Base-by-base conservation (phyloP, 2,888 invertebrate genomes). In the Diarsia mendica region DNA sequence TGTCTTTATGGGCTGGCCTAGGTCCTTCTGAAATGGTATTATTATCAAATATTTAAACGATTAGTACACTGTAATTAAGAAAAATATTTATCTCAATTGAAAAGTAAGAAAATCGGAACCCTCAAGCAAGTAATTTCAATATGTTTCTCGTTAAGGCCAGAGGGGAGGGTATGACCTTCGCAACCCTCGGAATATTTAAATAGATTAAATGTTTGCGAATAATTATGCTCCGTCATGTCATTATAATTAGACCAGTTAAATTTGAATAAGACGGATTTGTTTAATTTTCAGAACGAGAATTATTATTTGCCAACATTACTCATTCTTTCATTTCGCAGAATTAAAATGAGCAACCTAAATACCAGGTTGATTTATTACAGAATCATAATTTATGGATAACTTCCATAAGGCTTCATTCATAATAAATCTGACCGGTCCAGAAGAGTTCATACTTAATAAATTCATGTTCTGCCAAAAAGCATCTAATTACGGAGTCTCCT, bases 1-100 rank as follows among this genome's bases (percentile, higher is more conserved):
- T 99, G 93, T 99, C 99, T 91, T 99, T 99, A 93, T 99, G 98
- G 60, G 98, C 98, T 44, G 99, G 99, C 84, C 99, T 97, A 23
- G 99, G 99, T 82, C 99, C 99, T 95, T 99, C 99, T 99, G 95
- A 20, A 96, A 96, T 83, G 15, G 2, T 0, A 67, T 15, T 15
- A 64, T 53, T 6, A 33, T 11, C 13, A 65, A 20, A 20, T 20
- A 39, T 63, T 15, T 8, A n/a, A 63, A 61, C 20, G 6, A 44
- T 63, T 3, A 63, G 6, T 8, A 15, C 5, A 13, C 13, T 44
- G 2, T n/a, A 44, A 68, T 70, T 18, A 18, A 49, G 4, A n/a
- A 39, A 13, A 3, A 2, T n/a, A 2, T 48, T 73, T 53, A 15
- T 11, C 8, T 13, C 28, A 49, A 60, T 46, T 28, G n/a, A 33